Conservation (phyloP, 2,797 vertebrate genomes). For the Hydrocynus forskahlii region DNA sequence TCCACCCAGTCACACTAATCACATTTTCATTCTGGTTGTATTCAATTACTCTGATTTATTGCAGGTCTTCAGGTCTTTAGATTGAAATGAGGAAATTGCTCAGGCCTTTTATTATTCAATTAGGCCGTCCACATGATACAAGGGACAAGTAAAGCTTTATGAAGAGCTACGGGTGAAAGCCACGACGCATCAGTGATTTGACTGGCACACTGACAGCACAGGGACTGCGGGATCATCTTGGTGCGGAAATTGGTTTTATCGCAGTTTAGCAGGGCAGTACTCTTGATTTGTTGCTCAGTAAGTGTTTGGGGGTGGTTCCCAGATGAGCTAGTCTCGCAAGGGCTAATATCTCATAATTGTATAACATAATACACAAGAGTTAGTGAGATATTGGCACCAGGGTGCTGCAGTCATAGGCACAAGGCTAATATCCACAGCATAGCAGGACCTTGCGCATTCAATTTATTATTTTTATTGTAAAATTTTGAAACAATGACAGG, state of each 20-base stretch:
- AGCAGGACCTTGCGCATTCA: no score
- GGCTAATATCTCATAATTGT: no score
- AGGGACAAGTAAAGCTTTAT: neutral
- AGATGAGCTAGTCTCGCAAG: no score
- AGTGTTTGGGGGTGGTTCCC: no score
- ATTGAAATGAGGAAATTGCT: conserved; percentile 38
- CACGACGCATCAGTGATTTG: neutral
- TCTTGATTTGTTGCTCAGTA: neutral
- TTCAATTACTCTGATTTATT: conserved; percentile 56
- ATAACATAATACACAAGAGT: no score
- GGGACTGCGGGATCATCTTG: neutral
- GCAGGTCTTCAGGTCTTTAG: conserved; percentile 30
- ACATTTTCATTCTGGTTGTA: conserved; percentile 48
- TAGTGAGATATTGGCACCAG: no score
- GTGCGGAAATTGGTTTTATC: neutral
- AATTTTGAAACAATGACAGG: no score
- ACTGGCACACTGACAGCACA: neutral
- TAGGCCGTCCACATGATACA: conserved; percentile 22
- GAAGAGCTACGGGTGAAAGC: neutral
- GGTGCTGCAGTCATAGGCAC: no score
- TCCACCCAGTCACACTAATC: conserved; percentile 37
- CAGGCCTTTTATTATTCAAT: conserved; percentile 12
- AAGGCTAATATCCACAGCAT: no score
- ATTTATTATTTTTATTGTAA: no score
- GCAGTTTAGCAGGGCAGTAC: neutral